Evolutionary conservation across 2,888 invertebrate species (phyloP).

Genomic region (Arrhopalites spinosus): DNA sequence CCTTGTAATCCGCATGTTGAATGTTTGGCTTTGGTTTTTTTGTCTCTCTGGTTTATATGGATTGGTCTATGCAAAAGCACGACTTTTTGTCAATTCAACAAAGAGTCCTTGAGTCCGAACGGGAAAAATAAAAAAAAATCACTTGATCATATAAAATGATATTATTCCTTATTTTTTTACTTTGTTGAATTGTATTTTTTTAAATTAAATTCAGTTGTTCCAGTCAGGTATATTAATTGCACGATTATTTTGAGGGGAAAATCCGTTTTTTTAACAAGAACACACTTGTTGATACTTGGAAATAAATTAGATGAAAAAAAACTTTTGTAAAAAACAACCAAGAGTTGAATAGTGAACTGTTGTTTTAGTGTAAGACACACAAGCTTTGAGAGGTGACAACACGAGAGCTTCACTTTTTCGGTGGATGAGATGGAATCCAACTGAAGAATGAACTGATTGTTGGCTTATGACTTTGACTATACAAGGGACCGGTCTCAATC

Average conservation of each 20-base stretch:
- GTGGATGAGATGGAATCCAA: conserved; percentile 11
- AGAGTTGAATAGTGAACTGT: not conserved
- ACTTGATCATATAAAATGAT: not conserved
- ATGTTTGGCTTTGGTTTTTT: not conserved
- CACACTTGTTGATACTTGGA: too few relatives aligned
- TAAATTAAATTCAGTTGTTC: not conserved
- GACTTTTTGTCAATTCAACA: conserved; percentile 14
- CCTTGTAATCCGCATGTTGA: conserved; percentile 36
- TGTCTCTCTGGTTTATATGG: conserved; percentile 3
- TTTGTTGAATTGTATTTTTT: not conserved
- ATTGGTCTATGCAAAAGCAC: conserved; percentile 8
- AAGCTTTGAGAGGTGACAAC: not conserved
- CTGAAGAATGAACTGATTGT: conserved; percentile 36
- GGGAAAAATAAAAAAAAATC: not conserved
- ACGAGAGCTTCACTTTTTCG: conserved; percentile 10
- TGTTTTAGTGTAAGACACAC: not conserved
- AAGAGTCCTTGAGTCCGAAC: not conserved
- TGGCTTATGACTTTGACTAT: conserved; percentile 16
- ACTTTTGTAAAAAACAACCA: too few relatives aligned
- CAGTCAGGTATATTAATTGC: not conserved
- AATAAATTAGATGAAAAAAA: too few relatives aligned
- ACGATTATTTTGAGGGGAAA: not conserved
- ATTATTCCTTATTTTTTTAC: conserved; percentile 1
- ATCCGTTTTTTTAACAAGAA: not conserved
- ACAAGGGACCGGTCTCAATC: not conserved